Conservation (phyloP, 2,888 invertebrate species). For the Cecidostiba fungosa region DNA sequence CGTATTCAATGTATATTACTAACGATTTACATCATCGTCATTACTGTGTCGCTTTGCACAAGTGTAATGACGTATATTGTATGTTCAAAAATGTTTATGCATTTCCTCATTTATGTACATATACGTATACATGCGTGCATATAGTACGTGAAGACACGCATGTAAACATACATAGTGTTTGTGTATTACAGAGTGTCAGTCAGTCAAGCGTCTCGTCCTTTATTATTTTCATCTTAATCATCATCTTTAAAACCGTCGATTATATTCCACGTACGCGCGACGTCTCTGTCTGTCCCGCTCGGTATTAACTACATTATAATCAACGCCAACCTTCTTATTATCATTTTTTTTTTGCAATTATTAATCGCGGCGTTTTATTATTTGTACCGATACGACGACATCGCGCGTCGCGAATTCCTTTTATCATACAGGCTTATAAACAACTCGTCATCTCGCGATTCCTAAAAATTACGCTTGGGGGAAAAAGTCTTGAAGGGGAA, state of each 20-base stretch:
- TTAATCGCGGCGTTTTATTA: slow-evolving; percentile 36
- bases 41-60: slow-evolving; percentile 52
- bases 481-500: slow-evolving; percentile 16
- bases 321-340: slow-evolving; percentile 21
- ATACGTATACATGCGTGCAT: slow-evolving; percentile 64
- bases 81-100: slow-evolving; percentile 61
- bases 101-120: slow-evolving; percentile 50
- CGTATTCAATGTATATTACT: slow-evolving; percentile 62
- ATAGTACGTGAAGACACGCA: slow-evolving; percentile 35
- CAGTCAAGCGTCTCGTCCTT: slow-evolving; percentile 65
- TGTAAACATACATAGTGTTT: slow-evolving; percentile 8
- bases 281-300: slow-evolving; percentile 55
- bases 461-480: slow-evolving; percentile 61
- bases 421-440: slow-evolving; percentile 63
- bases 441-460: slow-evolving; percentile 59
- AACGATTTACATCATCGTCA: slow-evolving; percentile 58
- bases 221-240: slow-evolving; percentile 30
- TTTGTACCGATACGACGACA: slow-evolving; percentile 54
- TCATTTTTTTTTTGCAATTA: slow-evolving; percentile 37
- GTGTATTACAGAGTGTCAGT: slow-evolving; percentile 57
- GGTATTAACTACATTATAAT: slow-evolving; percentile 51
- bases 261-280: slow-evolving; percentile 57
- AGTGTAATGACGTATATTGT: slow-evolving; percentile 57
- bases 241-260: slow-evolving; percentile 44
- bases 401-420: slow-evolving; percentile 54